Evolutionary conservation across 2,888 invertebrate genomes (phyloP).

Genomic region (Napeogenes inachia): DNA sequence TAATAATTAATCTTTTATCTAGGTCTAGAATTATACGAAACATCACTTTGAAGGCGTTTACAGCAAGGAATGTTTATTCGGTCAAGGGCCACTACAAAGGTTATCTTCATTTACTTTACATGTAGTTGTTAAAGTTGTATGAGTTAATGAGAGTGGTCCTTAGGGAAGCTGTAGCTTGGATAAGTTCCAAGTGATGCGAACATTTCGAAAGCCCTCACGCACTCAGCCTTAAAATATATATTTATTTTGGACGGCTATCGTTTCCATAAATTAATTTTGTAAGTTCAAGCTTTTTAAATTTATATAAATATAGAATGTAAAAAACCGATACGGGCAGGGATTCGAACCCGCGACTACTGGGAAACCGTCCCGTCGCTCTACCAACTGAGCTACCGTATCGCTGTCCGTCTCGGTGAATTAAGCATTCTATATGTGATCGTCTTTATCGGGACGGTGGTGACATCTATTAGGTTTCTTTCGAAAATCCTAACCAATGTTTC

Average conservation of each 20-base stretch:
- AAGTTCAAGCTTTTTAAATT: background rate
- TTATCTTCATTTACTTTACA: background rate
- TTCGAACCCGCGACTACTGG: no score
- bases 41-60: background rate
- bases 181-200: constrained; percentile 33
- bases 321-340: no score
- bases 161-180: constrained; percentile 32
- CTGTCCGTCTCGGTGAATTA: no score
- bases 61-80: background rate
- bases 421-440: no score
- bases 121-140: constrained; percentile 43
- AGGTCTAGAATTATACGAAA: no score
- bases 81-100: background rate
- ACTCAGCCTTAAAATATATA: background rate
- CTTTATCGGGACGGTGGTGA: no score
- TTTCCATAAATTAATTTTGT: constrained; percentile 1
- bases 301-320: no score
- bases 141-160: constrained; percentile 48
- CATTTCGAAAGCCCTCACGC: constrained; percentile 15
- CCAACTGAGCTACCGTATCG: no score
- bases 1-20: no score
- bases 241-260: background rate
- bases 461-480: no score
- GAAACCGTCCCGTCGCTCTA: no score
- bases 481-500: no score